phyloP scores from a whole-genome alignment of 2,888 invertebrate species.

The Apamea sordens region DNA sequence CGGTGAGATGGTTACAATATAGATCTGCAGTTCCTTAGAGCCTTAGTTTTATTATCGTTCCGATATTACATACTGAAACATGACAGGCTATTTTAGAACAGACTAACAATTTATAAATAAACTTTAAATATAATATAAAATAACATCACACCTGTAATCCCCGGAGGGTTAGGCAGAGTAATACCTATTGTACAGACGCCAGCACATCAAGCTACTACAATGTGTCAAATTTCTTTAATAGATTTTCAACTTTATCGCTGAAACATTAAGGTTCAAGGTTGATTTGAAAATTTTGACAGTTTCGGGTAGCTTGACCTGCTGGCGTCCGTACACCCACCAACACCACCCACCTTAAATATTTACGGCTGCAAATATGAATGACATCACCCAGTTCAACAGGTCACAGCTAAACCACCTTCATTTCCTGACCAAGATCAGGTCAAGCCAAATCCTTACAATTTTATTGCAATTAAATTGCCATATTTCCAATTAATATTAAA shows the following conservation, averaged over 20 bases:
- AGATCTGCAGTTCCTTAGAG: background rate
- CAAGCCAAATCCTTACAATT: background rate
- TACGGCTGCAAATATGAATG: background rate
- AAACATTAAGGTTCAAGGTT: too few relatives aligned
- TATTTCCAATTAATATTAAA: conserved; percentile 55
- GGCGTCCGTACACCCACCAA: too few relatives aligned
- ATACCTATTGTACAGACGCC: too few relatives aligned
- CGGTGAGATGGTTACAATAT: too few relatives aligned
- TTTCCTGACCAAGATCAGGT: background rate
- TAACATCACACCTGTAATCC: background rate
- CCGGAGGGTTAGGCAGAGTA: too few relatives aligned
- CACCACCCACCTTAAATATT: background rate
- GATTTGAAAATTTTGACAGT: too few relatives aligned
- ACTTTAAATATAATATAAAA: background rate
- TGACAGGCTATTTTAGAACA: background rate
- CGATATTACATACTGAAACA: too few relatives aligned
- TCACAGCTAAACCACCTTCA: background rate
- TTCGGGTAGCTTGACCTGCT: too few relatives aligned
- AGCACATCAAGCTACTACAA: too few relatives aligned
- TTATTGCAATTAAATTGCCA: conserved; percentile 26
- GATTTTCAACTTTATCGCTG: too few relatives aligned
- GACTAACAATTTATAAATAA: background rate
- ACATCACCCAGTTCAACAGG: conserved; percentile 15
- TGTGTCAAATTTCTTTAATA: too few relatives aligned
- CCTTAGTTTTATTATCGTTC: background rate